phyloP scores from a whole-genome alignment of 2,113 vertebrate genomes.

The Plotosus lineatus region DNA sequence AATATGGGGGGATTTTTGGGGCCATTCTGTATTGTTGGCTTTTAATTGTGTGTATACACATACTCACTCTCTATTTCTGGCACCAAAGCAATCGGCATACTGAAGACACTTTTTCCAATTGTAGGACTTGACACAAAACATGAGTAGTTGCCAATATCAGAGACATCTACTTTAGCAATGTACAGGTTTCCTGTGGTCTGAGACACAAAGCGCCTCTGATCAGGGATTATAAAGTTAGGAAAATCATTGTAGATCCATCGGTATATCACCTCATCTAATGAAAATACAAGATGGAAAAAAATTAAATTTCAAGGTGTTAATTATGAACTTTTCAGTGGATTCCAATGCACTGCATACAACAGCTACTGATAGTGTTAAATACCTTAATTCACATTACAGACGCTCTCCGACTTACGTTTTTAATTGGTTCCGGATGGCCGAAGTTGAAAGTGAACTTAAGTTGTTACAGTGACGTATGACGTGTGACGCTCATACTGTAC shows the following conservation, averaged over 20 bases:
- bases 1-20: no score
- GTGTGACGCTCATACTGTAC: no score
- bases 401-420: no score
- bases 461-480: no score
- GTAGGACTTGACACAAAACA: conserved; percentile 93
- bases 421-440: no score
- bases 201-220: conserved; percentile 90
- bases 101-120: conserved; percentile 93
- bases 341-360: neutral
- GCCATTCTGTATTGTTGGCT: neutral
- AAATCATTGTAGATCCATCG: conserved; percentile 97
- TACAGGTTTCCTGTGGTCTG: conserved; percentile 95
- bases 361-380: no score
- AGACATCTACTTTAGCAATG: conserved; percentile 91
- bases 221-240: conserved; percentile 88
- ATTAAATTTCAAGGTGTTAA: neutral
- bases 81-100: conserved; percentile 90
- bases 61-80: conserved; percentile 82
- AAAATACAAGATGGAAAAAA: neutral
- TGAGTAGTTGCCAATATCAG: conserved; percentile 94
- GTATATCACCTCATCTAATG: conserved; percentile 87
- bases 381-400: no score
- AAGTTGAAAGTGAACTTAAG: no score
- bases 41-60: neutral
- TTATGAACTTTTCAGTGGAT: neutral